These are phyloP conservation scores for Nebria ingens DNA, from an alignment of 1,140 invertebrate genomes.

Conservation along the genomic window DNA sequence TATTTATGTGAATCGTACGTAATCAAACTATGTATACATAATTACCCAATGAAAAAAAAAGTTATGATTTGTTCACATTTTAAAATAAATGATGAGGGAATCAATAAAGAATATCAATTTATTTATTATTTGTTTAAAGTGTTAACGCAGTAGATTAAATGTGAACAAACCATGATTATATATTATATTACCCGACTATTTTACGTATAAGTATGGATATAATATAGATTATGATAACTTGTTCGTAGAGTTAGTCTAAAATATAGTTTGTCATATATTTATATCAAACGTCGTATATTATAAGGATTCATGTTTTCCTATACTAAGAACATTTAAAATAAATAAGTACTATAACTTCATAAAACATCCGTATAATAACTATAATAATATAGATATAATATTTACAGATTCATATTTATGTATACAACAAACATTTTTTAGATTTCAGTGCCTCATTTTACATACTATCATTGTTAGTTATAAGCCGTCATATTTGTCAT, in stretches of 20 bases:
- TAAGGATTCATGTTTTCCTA: constrained; percentile 24
- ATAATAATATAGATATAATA: not conserved
- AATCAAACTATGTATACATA: constrained; percentile 1
- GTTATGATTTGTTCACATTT: not conserved
- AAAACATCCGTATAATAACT: too few species aligned
- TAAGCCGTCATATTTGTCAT: not conserved
- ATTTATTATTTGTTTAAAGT: not conserved
- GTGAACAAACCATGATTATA: not conserved
- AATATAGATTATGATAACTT: constrained; percentile 1
- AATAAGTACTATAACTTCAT: too few species aligned
- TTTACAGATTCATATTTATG: constrained; percentile 5
- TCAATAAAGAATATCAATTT: not conserved
- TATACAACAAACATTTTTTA: constrained; percentile 7
- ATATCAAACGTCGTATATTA: constrained; percentile 23
- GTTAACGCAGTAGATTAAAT: not conserved
- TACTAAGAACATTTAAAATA: too few species aligned
- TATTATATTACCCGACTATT: not conserved
- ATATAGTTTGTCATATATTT: constrained; percentile 30
- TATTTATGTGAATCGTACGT: constrained; percentile 4
- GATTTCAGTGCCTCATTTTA: constrained; percentile 5
- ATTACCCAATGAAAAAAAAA: not conserved
- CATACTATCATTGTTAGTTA: not conserved
- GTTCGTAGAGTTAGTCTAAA: constrained; percentile 14
- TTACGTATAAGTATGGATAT: not conserved
- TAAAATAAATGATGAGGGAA: not conserved